These are phyloP conservation scores for Scomber colias DNA, from an alignment of 2,113 vertebrate species.

Conservation along the genomic window DNA sequence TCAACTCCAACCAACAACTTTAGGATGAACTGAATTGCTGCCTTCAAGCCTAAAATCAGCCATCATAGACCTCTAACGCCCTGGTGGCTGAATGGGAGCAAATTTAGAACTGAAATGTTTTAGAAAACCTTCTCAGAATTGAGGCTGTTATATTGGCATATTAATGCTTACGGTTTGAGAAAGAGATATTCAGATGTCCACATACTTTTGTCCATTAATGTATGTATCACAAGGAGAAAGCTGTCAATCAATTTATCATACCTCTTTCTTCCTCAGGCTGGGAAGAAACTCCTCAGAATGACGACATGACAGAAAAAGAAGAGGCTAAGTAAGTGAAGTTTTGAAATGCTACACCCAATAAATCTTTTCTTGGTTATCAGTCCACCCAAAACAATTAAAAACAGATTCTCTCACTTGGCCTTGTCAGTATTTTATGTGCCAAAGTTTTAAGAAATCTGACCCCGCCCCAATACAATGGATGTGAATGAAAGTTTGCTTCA, in stretches of 20 bases:
- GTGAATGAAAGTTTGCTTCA: not conserved
- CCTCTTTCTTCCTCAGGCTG: conserved; percentile 68
- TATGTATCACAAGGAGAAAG: accelerated
- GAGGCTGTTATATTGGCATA: not conserved
- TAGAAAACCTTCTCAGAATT: no score
- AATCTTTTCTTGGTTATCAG: no score
- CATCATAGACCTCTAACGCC: no score
- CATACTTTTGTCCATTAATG: not conserved
- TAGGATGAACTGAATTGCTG: no score
- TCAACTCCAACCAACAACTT: no score
- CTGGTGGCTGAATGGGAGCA: no score
- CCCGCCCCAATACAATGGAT: not conserved
- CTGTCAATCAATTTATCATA: not conserved
- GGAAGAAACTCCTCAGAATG: conserved; percentile 76
- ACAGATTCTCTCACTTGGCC: no score
- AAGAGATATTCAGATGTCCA: not conserved
- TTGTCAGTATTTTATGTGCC: no score
- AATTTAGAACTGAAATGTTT: no score
- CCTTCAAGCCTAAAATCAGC: no score
- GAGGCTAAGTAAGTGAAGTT: conserved; percentile 79
- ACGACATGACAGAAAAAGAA: conserved; percentile 85
- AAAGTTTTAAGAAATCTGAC: no score
- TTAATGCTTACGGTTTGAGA: not conserved
- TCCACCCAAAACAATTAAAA: no score
- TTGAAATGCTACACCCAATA: not conserved